phyloP scores from a whole-genome alignment of 2,113 vertebrate species.

The Calyptommatus sinebrachiatus region DNA sequence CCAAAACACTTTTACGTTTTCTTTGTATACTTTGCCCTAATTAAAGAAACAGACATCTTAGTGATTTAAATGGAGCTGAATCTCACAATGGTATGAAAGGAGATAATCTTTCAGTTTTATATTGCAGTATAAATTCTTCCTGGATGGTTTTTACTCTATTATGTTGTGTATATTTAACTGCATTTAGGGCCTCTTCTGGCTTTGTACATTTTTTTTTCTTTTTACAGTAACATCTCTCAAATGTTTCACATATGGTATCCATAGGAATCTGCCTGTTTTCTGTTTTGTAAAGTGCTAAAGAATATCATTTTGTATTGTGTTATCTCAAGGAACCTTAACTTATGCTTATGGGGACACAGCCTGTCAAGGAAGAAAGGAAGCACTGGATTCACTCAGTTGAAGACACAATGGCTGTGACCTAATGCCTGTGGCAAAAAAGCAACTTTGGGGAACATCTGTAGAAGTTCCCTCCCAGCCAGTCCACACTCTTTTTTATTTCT shows the following conservation, averaged over 20 bases:
- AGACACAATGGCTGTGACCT: too few species aligned
- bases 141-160: slow-evolving; percentile 1
- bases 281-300: slow-evolving; percentile 13
- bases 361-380: background rate
- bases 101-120: slow-evolving; percentile 17
- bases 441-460: too few species aligned
- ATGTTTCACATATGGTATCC: background rate
- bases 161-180: slow-evolving; percentile 27
- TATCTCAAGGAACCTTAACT: background rate
- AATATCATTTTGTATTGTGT: slow-evolving; percentile 17
- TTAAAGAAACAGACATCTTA: slow-evolving; percentile 17
- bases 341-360: background rate
- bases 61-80: slow-evolving; percentile 38
- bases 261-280: slow-evolving; percentile 13
- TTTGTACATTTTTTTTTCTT: background rate
- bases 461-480: too few species aligned
- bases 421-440: too few species aligned
- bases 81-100: slow-evolving; percentile 36
- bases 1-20: slow-evolving; percentile 21
- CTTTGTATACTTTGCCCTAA: slow-evolving; percentile 10
- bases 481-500: too few species aligned
- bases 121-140: slow-evolving; percentile 13
- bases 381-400: background rate
- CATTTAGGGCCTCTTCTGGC: background rate
- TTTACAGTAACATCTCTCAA: slow-evolving; percentile 3